A percentile compares a stretch with the other conserved stretches of the same genome.
These are phyloP conservation scores for Drosophila diplacantha DNA, from an alignment of 2,888 invertebrate species.

Conservation along the genomic window DNA sequence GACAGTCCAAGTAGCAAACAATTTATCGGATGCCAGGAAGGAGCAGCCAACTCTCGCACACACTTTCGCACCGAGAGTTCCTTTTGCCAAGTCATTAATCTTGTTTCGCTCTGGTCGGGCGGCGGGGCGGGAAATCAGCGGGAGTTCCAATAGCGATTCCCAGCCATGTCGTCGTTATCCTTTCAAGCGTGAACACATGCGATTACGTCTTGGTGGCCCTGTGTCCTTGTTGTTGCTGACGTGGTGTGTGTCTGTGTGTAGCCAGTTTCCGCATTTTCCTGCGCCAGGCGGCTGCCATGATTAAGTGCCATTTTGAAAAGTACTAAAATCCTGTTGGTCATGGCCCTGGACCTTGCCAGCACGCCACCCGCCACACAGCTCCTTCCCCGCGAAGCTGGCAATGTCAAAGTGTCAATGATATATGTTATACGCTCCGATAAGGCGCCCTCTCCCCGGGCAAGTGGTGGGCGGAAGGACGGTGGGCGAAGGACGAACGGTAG, in stretches of 20 bases:
- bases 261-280: slow-evolving; percentile 75
- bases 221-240: slow-evolving; percentile 48
- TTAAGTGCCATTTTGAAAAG: slow-evolving; percentile 78
- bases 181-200: slow-evolving; percentile 77
- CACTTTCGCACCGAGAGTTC: slow-evolving; percentile 40
- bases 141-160: slow-evolving; percentile 35
- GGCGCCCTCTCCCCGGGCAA: slow-evolving; percentile 45
- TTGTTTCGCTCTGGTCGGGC: slow-evolving; percentile 70
- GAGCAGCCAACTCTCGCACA: slow-evolving; percentile 25
- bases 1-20: slow-evolving; percentile 74
- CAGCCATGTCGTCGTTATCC: slow-evolving; percentile 66
- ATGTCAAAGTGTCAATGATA: slow-evolving; percentile 77
- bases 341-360: slow-evolving; percentile 45
- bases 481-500: background rate
- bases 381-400: slow-evolving; percentile 36
- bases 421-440: slow-evolving; percentile 73
- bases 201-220: slow-evolving; percentile 72
- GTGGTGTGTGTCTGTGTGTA: slow-evolving; percentile 44
- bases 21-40: slow-evolving; percentile 69
- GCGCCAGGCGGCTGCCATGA: slow-evolving; percentile 74
- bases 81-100: slow-evolving; percentile 75
- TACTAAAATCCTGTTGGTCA: slow-evolving; percentile 77
- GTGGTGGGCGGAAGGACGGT: slow-evolving; percentile 8
- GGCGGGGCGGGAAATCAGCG: slow-evolving; percentile 33
- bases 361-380: slow-evolving; percentile 1